phyloP scores from a whole-genome alignment of 2,113 vertebrate species.

The Orcinus orca region DNA sequence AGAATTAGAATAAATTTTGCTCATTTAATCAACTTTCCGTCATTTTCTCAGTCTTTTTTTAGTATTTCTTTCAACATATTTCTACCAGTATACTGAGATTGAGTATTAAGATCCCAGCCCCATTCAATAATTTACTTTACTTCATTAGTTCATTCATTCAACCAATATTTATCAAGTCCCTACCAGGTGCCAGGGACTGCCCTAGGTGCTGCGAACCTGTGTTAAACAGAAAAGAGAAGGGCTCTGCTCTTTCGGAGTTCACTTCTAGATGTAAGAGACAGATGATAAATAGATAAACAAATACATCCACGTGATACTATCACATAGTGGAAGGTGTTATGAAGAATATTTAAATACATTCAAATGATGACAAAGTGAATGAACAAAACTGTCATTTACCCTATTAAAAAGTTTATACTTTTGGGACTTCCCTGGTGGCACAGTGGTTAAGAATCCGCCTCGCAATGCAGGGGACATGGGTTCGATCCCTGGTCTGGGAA shows the following conservation, averaged over 20 bases:
- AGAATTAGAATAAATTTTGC: background rate
- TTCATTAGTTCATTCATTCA: background rate
- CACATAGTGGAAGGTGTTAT: background rate
- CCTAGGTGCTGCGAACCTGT: background rate
- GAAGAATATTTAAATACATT: background rate
- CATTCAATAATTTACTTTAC: background rate
- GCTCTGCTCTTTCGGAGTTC: background rate
- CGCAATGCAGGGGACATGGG: too few relatives aligned
- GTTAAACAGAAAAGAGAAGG: background rate
- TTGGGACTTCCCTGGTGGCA: background rate
- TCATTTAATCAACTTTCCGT: conserved; percentile 3
- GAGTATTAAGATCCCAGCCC: background rate
- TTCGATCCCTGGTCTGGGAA: too few relatives aligned
- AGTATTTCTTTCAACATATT: background rate
- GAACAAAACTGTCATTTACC: background rate
- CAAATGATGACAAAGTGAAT: background rate
- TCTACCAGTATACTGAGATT: background rate
- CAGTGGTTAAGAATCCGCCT: too few relatives aligned
- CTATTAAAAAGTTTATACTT: background rate
- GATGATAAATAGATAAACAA: background rate
- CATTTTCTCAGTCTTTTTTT: background rate
- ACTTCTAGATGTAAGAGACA: background rate
- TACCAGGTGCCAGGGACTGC: background rate
- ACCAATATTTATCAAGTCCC: background rate
- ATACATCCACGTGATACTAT: background rate